These are phyloP conservation scores for Cephus rjabovi DNA, from an alignment of 2,888 invertebrate genomes.

Conservation along the genomic window DNA sequence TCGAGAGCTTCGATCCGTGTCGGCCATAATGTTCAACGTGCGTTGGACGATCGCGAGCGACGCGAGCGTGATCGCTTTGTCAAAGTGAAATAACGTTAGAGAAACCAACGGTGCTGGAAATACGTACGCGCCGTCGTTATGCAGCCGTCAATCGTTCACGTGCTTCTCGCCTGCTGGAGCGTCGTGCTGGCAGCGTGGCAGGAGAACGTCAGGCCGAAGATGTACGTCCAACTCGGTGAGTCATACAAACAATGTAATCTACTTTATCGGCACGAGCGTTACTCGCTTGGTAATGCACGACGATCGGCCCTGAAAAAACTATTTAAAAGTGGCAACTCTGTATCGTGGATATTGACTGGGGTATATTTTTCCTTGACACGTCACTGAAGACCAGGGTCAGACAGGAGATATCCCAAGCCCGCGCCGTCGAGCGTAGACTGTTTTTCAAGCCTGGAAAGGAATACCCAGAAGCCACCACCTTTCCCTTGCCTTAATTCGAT, in stretches of 20 bases:
- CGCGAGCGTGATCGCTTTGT: not conserved
- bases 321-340: not conserved
- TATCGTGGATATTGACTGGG: not conserved
- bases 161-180: slow-evolving; percentile 70
- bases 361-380: not conserved
- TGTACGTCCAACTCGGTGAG: slow-evolving; percentile 93
- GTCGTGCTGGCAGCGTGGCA: slow-evolving; percentile 79
- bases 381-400: not conserved
- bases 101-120: no score
- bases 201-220: slow-evolving; percentile 92
- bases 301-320: not conserved
- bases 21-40: no score
- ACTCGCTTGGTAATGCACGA: not conserved
- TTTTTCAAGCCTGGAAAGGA: no score
- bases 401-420: slow-evolving; percentile 8
- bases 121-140: slow-evolving; percentile 17
- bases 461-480: no score
- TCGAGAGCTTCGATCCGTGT: no score
- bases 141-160: slow-evolving; percentile 32
- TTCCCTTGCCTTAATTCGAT: no score
- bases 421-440: no score
- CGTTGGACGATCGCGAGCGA: slow-evolving; percentile 19
- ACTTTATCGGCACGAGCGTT: not conserved
- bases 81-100: not conserved
- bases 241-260: slow-evolving; percentile 38